Base-by-base conservation (phyloP, 2,113 vertebrate species). In the Ptyas mucosa region DNA sequence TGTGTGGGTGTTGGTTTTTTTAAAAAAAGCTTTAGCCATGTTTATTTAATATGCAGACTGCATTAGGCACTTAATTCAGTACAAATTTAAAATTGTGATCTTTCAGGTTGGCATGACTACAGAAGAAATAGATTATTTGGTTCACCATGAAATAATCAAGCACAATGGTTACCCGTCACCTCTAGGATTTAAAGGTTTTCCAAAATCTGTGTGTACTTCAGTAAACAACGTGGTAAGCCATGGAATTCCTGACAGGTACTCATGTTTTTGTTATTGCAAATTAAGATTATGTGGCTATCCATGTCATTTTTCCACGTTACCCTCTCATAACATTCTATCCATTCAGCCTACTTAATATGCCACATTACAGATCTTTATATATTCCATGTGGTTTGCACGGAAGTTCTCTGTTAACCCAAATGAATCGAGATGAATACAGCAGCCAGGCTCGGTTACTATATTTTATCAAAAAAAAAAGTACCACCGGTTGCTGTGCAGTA, bases 71-170 rank as follows among this genome's bases (percentile, higher is more conserved):
- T 97, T 93, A 96, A 89, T 93, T 57, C 96, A 96, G 91, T 92
- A 93, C 61, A 94, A 90, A 93, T 96, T 95, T 96, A 96, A 95
- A 97, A 91, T 97, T 98, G 21, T 96, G 93, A 94, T 97, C 94
- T 96, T 98, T 97, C 96, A 99, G 99, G 98, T 99, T 97, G 99
- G 99, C 95, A 99, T 99, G 98, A 99, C 98, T 97, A 99, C 99
- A 94, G 99, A 99, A 96, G 98, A 99, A 97, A 98, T 99, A 95
- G 99, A 99, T 97, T 98, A 97, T 95, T 98, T 99, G 86, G 99
- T 99, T 96, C 99, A 99, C 97, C 98, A 98, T 95, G 99, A 99
- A 97, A 98, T 98, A 90, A 98, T 99, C 97, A 97, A 97, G 95
- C 98, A 98, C 95, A 97, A 98, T 94, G 99, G 99, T n/a, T 99